Percentiles rank a stretch among this genome's conserved stretches.
Evolutionary conservation across 2,113 vertebrate genomes (phyloP).

Genomic region (Pheucticus melanocephalus): DNA sequence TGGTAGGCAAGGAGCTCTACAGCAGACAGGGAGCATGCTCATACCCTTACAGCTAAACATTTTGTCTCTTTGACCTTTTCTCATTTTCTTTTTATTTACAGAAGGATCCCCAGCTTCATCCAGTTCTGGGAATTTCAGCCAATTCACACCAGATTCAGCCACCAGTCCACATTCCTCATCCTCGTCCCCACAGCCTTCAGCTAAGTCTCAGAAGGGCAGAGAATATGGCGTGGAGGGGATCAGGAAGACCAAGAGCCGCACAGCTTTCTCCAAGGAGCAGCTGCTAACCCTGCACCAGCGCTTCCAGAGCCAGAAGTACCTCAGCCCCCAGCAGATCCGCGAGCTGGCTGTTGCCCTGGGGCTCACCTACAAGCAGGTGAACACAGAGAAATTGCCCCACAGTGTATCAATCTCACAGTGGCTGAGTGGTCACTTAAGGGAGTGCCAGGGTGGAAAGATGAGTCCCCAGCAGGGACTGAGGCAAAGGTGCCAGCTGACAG

Average conservation of each 20-base stretch:
- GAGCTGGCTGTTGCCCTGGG: constrained; percentile 72
- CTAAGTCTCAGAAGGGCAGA: not conserved
- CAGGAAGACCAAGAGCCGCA: constrained; percentile 70
- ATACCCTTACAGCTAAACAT: not conserved
- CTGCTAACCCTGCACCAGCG: constrained; percentile 74
- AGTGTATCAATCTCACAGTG: not conserved
- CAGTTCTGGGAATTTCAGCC: constrained; percentile 49
- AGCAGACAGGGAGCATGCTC: not conserved
- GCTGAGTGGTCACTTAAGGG: not conserved
- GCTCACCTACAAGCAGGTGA: constrained; percentile 83
- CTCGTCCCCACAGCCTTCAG: not conserved
- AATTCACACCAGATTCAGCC: constrained; percentile 52
- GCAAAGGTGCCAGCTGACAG: not conserved
- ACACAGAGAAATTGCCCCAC: not conserved
- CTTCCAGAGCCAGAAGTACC: constrained; percentile 78
- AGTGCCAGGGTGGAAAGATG: not conserved
- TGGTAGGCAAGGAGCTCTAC: not conserved
- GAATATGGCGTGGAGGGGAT: not conserved
- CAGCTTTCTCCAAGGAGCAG: constrained; percentile 76
- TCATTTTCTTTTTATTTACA: not conserved
- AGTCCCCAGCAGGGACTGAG: not conserved
- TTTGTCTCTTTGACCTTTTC: not conserved
- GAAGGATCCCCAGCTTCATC: constrained; percentile 36
- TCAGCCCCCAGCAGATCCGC: constrained; percentile 81
- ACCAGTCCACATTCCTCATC: constrained; percentile 34